Evolutionary conservation across 2,797 vertebrate species (phyloP), one percentile per base, ranked within the genome.

Genomic region (Catostomus latipinnis): DNA sequence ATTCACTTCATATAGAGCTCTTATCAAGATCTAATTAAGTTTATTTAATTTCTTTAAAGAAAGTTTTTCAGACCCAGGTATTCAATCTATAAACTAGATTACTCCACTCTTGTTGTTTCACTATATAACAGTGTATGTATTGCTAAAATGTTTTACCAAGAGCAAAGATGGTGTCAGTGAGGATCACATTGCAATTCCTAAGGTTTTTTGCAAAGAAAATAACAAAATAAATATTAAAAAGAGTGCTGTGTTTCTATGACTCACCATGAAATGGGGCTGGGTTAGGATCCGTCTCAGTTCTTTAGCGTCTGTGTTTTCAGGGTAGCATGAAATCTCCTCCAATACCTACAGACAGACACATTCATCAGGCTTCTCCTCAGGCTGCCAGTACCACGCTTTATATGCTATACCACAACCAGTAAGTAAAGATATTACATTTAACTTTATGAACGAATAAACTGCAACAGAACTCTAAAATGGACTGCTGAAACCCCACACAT

Each of bases 231-330:
- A 8, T 1, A 16, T 18, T 16, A 18, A 18, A 50, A 52, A 6
- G 11, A 22, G 45, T 18, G 8, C 34, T 12, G 54, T 57, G 16
- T 63, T 62, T 16, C n/a, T n/a, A 16, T 0, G 34, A 88, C 94
- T 96, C 91, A 98, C 98, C 97, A 99, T 99, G 95, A 99, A 99
- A 95, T 99, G 98, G 82, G 98, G 97, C 94, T 98, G 97, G 84
- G 96, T 98, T 93, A 99, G 93, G 92, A 99, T 98, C 92, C 97
- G 94, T 87, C 97, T 94, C 88, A 99, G 94, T 85, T 99, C 98
- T 87, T 99, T 99, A 87, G 94, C 96, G 84, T 99, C 98, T 91
- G 91, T 96, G 91, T 98, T 98, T 89, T 99, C 97, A 84, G 96
- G 94, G 93, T 97, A 98, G 93, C 97, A 98, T 86, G 96, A 97